phyloP scores from a whole-genome alignment of 2,888 invertebrate genomes.

The Iphiclides podalirius region DNA sequence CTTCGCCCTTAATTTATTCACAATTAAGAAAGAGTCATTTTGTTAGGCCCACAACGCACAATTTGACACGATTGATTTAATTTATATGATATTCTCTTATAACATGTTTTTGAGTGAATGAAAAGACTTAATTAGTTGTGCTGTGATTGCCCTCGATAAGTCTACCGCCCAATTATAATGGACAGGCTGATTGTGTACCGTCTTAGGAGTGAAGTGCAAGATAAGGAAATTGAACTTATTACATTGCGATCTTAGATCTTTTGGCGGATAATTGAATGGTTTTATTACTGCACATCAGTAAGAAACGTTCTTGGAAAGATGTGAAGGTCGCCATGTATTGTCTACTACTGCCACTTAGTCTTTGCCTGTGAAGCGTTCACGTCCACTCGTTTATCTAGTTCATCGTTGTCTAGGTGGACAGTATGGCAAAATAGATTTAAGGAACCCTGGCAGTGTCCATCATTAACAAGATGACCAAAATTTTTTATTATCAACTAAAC shows the following conservation, averaged over 20 bases:
- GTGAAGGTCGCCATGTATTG: background rate
- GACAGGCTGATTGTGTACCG: background rate
- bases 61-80: background rate
- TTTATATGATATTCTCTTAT: slow-evolving; percentile 8
- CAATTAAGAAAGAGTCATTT: background rate
- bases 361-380: slow-evolving; percentile 30
- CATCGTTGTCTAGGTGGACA: slow-evolving; percentile 17
- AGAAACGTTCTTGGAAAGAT: background rate
- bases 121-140: background rate
- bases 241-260: too few relatives aligned
- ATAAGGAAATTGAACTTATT: background rate
- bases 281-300: too few relatives aligned
- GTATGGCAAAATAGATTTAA: slow-evolving; percentile 19
- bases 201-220: background rate
- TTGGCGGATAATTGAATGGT: too few relatives aligned
- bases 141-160: background rate
- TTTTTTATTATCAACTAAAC: slow-evolving; percentile 2
- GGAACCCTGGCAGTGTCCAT: background rate
- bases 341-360: slow-evolving; percentile 35
- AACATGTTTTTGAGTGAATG: slow-evolving; percentile 1
- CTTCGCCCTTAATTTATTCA: background rate
- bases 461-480: slow-evolving; percentile 7
- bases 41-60: slow-evolving; percentile 5
- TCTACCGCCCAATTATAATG: background rate
- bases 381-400: slow-evolving; percentile 32